phyloP scores from a whole-genome alignment of 2,797 vertebrate genomes.

The Onychomys leucogaster region DNA sequence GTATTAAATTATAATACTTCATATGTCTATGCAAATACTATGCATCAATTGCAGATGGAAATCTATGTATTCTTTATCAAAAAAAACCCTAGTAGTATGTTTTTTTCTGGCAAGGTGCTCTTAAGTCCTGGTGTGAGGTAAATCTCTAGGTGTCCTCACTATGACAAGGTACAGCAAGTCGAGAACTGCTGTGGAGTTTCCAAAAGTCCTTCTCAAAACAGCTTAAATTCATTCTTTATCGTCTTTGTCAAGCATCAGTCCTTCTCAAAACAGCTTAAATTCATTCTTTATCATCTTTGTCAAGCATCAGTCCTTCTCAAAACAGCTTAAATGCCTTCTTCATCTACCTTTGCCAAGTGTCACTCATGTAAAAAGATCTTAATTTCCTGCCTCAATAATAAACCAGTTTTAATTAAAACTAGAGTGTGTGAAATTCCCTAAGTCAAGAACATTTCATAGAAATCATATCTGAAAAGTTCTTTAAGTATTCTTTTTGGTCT shows the following conservation, averaged over 20 bases:
- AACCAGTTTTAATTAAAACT: constrained; percentile 1
- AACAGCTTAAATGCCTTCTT: neutral
- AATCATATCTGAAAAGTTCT: neutral
- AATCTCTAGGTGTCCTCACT: neutral
- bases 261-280: neutral
- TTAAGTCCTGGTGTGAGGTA: neutral
- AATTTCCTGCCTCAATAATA: neutral
- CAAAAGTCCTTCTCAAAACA: neutral
- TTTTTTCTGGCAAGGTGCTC: neutral
- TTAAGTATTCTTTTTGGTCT: neutral
- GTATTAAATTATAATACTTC: neutral
- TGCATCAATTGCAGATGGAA: neutral
- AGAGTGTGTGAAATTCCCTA: neutral
- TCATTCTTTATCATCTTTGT: neutral
- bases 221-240: neutral
- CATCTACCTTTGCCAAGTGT: neutral
- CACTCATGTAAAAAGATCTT: neutral
- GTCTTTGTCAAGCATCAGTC: neutral
- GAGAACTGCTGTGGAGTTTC: neutral
- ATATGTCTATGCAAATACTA: neutral
- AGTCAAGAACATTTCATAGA: neutral
- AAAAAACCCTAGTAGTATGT: neutral
- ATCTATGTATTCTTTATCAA: neutral
- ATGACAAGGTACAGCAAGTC: neutral
- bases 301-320: neutral